Conservation (phyloP, 2,113 vertebrate species). For the Cyphomyrus discorhynchus region DNA sequence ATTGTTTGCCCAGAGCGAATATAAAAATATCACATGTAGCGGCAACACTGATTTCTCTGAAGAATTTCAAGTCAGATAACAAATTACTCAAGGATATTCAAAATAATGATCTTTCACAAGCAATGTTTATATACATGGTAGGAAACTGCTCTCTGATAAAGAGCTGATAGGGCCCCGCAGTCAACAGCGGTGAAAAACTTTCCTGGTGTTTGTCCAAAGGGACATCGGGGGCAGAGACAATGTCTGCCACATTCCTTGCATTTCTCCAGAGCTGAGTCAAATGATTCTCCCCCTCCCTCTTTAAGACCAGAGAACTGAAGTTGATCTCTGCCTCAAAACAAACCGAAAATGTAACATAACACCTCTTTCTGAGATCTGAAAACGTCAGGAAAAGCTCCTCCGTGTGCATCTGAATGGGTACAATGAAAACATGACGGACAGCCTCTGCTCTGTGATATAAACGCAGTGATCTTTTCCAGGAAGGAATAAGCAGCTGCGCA, state of each 20-base stretch:
- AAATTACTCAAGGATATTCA: background rate
- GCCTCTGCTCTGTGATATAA: background rate
- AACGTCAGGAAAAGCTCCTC: background rate
- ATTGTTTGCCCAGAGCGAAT: background rate
- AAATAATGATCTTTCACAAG: background rate
- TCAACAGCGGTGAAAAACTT: background rate
- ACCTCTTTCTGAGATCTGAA: background rate
- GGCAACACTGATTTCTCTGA: background rate
- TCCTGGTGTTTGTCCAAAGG: constrained; percentile 8
- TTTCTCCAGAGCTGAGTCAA: constrained; percentile 1
- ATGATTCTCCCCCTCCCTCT: background rate
- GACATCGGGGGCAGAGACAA: background rate
- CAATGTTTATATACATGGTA: background rate
- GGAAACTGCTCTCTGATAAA: background rate
- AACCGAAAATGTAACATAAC: background rate
- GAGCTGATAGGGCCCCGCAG: background rate
- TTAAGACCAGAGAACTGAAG: background rate
- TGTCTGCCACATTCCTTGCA: background rate
- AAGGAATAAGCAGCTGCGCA: background rate
- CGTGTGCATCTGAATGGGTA: too few species aligned
- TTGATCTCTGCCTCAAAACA: background rate
- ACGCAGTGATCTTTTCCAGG: background rate
- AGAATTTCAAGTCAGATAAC: background rate
- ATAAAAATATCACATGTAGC: background rate
- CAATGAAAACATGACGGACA: background rate